Evolutionary conservation across 2,888 invertebrate genomes (phyloP).

Genomic region (Melieria omissa): DNA sequence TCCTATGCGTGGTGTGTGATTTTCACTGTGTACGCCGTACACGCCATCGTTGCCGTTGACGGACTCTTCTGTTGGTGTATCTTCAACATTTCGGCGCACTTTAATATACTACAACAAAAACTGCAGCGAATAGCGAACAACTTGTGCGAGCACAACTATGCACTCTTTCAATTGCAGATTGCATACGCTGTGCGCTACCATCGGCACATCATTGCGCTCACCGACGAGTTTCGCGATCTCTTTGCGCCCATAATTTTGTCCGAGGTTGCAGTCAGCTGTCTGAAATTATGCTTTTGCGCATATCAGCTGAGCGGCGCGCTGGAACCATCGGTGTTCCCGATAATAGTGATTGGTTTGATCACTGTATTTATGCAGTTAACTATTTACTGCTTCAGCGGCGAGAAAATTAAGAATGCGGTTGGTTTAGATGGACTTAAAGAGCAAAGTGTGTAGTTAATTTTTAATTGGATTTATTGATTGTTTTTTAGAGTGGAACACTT

Average conservation of each 20-base stretch:
- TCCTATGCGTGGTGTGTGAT: constrained; percentile 4
- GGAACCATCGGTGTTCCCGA: not conserved
- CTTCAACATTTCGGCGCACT: constrained; percentile 19
- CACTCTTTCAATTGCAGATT: not conserved
- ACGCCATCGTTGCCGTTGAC: constrained; percentile 11
- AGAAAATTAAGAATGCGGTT: constrained; percentile 15
- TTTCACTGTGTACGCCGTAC: not conserved
- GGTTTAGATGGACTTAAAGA: not conserved
- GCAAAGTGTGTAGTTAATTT: too few species aligned
- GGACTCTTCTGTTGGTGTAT: constrained; percentile 21
- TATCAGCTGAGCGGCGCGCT: constrained; percentile 1
- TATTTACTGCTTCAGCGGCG: constrained; percentile 27
- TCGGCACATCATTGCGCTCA: constrained; percentile 7
- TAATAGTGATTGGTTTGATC: not conserved
- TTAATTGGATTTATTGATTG: not conserved
- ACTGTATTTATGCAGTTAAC: constrained; percentile 8
- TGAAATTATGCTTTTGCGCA: constrained; percentile 14
- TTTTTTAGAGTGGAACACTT: constrained; percentile 11
- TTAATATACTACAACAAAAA: constrained; percentile 8
- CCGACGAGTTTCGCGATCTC: constrained; percentile 2
- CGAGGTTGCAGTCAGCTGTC: constrained; percentile 16
- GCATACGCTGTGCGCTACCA: constrained; percentile 1
- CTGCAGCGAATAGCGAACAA: not conserved
- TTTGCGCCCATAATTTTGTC: constrained; percentile 21
- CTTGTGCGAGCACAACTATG: not conserved